phyloP scores from a whole-genome alignment of 1,140 invertebrate species.

The Planococcus citri region DNA sequence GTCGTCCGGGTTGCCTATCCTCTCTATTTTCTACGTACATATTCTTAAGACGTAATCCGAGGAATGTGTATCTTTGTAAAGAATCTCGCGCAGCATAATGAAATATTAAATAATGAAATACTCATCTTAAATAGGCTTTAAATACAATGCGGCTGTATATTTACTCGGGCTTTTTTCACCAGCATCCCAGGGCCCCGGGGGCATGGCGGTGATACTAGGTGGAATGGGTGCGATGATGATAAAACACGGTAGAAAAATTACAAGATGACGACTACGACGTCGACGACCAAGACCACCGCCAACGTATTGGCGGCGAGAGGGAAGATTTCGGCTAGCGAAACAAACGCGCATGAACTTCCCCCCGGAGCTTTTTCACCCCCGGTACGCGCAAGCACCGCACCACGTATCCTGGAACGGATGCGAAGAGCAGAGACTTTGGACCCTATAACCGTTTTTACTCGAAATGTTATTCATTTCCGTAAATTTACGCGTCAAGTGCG shows the following conservation, averaged over 20 bases:
- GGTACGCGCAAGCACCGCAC: too few relatives aligned
- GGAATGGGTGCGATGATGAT: too few relatives aligned
- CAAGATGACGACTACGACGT: too few relatives aligned
- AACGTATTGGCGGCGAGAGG: too few relatives aligned
- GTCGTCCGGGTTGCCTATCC: neutral
- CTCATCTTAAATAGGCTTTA: neutral
- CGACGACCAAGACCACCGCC: too few relatives aligned
- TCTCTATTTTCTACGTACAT: neutral
- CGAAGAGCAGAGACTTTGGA: neutral
- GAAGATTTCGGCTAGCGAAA: neutral
- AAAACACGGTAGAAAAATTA: too few relatives aligned
- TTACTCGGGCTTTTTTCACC: neutral
- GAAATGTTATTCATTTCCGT: neutral
- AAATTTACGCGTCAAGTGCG: neutral
- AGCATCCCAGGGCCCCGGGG: too few relatives aligned
- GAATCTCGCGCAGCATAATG: neutral
- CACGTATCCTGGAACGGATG: too few relatives aligned
- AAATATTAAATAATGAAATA: slow-evolving; percentile 9
- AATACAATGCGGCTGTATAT: slow-evolving; percentile 1
- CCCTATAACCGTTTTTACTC: too few relatives aligned
- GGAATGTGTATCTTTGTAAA: neutral
- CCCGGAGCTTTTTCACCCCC: neutral
- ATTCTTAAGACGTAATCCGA: neutral
- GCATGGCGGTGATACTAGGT: too few relatives aligned
- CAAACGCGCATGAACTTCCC: neutral